Evolutionary conservation across 2,797 vertebrate genomes (phyloP).

Genomic region (Nyctalus aviator): DNA sequence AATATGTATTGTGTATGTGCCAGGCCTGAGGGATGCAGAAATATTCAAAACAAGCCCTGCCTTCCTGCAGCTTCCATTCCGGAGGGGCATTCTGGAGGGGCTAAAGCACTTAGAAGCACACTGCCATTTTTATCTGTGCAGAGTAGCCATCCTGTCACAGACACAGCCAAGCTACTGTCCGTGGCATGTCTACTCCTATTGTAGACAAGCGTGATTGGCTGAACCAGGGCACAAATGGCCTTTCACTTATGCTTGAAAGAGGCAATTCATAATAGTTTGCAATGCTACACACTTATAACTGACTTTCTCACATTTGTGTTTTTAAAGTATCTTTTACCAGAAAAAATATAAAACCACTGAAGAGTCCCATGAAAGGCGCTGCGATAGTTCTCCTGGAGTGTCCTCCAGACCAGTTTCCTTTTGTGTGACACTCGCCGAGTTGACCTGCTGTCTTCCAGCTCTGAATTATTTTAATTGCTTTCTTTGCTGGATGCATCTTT

Average conservation of each 20-base stretch:
- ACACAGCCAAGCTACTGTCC: slow-evolving; percentile 44
- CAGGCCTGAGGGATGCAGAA: background rate
- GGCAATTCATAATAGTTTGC: slow-evolving; percentile 49
- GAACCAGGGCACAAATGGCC: slow-evolving; percentile 62
- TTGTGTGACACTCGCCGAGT: background rate
- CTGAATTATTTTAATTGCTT: slow-evolving; percentile 78
- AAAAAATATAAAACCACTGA: background rate
- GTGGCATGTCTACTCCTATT: slow-evolving; percentile 64
- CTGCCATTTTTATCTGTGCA: slow-evolving; percentile 54
- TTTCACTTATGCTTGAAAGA: slow-evolving; percentile 51
- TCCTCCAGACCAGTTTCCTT: background rate
- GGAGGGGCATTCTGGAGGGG: slow-evolving; percentile 1
- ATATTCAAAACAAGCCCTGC: background rate
- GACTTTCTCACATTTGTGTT: slow-evolving; percentile 49
- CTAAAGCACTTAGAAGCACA: background rate
- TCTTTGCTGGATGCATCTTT: slow-evolving; percentile 72
- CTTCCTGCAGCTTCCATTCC: background rate
- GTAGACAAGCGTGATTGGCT: slow-evolving; percentile 69
- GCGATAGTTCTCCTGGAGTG: background rate
- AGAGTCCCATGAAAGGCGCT: background rate
- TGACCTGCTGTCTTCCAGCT: slow-evolving; percentile 50
- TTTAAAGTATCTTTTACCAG: slow-evolving; percentile 56
- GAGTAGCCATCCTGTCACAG: slow-evolving; percentile 44
- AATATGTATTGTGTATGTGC: background rate
- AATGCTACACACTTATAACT: background rate